Evolutionary conservation across 2,888 invertebrate genomes (phyloP).

Genomic region (Chromoteleia sp.): DNA sequence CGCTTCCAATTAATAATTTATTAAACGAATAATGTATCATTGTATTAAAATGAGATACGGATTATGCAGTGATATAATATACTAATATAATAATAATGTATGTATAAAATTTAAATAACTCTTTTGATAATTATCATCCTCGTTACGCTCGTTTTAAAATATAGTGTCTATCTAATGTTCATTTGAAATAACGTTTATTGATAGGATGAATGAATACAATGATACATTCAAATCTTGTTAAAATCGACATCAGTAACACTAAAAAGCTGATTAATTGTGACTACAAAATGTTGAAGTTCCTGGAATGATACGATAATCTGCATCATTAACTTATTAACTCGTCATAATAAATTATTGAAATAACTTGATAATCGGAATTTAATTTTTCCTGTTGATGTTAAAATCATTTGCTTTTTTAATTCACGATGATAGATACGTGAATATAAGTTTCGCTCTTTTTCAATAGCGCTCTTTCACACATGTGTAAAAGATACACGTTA

Average conservation of each 20-base stretch:
- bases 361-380: constrained; percentile 16
- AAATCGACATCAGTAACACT: constrained; percentile 12
- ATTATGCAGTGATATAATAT: too few relatives aligned
- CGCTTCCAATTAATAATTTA: too few relatives aligned
- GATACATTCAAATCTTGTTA: constrained; percentile 13
- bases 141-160: not conserved
- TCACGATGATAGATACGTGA: not conserved
- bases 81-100: too few relatives aligned
- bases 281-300: constrained; percentile 10
- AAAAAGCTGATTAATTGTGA: constrained; percentile 11
- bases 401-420: not conserved
- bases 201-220: not conserved
- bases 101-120: too few relatives aligned
- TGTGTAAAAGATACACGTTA: too few relatives aligned
- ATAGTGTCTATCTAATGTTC: not conserved
- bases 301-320: constrained; percentile 4
- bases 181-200: not conserved
- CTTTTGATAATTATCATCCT: too few relatives aligned
- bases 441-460: not conserved
- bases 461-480: not conserved
- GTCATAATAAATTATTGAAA: constrained; percentile 24
- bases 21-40: too few relatives aligned
- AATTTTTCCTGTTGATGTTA: not conserved
- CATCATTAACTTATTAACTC: constrained; percentile 20
- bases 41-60: too few relatives aligned